Evolutionary conservation across 2,888 invertebrate species (phyloP), one percentile per base, ranked within the genome.

Genomic region (Ramazzottius varieornatus): DNA sequence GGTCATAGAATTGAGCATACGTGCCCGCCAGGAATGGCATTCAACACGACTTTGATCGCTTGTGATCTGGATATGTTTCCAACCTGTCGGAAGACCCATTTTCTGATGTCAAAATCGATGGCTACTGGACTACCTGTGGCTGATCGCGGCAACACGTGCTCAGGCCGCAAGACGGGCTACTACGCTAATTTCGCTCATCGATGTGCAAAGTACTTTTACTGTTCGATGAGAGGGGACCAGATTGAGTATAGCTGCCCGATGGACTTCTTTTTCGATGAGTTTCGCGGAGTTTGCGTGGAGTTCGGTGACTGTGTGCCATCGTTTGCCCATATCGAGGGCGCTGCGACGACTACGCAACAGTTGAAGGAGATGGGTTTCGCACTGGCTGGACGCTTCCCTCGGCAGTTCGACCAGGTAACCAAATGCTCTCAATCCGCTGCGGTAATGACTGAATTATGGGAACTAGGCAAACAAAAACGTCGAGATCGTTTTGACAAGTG

Each of bases 11-110:
- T 29, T 4, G 20, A n/a, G 4, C 29, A 54, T 24, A n/a, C 54
- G 4, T 54, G 54, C 54, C 54, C 54, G 54, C 54, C 54, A 24
- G 54, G 54, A 29, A 54, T 54, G 54, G 54, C 54, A 4, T 54
- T 54, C 54, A 54, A 54, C 54, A 29, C 54, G n/a, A 54, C n/a
- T 8, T 29, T 54, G 20, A 8, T 54, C n/a, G 54, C 54, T 4
- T 54, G 54, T 24, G 54, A 54, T 29, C 13, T 54, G 13, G 54
- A 54, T 4, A 54, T 54, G 4, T 54, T 54, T 24, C 8, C 40
- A 20, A 40, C 40, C 40, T 40, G 8, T 8, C 40, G 40, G 40
- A 54, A 54, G 29, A 8, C 40, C 20, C 20, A 8, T 8, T 16
- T 24, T 4, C 54, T 54, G 4, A 54, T 29, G 54, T 29, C 54